Evolutionary conservation across 2,888 invertebrate species (phyloP).

Genomic region (Lordiphosa fenestrarum): DNA sequence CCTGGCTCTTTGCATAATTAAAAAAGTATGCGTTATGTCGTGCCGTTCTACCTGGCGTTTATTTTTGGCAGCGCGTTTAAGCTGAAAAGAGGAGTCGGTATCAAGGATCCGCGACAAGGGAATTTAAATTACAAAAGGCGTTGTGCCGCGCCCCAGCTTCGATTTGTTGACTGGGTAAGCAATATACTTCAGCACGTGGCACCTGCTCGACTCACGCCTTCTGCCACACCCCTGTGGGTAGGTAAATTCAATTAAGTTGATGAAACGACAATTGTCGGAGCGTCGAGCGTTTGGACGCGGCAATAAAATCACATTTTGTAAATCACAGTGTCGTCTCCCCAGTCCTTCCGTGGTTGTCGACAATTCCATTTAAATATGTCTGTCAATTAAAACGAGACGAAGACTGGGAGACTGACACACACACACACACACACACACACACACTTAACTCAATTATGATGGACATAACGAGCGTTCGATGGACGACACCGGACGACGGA

Average conservation of each 20-base stretch:
- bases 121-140: slow-evolving; percentile 36
- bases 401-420: not conserved
- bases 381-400: slow-evolving; percentile 48
- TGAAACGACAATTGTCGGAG: slow-evolving; percentile 61
- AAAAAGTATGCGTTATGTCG: slow-evolving; percentile 64
- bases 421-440: slow-evolving; percentile 4
- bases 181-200: slow-evolving; percentile 35
- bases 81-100: slow-evolving; percentile 13
- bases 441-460: slow-evolving; percentile 36
- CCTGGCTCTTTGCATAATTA: slow-evolving; percentile 64
- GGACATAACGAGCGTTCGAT: slow-evolving; percentile 39
- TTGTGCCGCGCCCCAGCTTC: slow-evolving; percentile 6
- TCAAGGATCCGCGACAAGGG: slow-evolving; percentile 27
- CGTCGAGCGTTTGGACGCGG: slow-evolving; percentile 21
- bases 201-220: slow-evolving; percentile 9
- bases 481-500: not conserved
- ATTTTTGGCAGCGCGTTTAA: slow-evolving; percentile 10
- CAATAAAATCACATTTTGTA: slow-evolving; percentile 41
- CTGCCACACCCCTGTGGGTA: slow-evolving; percentile 8
- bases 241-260: slow-evolving; percentile 65
- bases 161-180: slow-evolving; percentile 25
- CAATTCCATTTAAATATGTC: slow-evolving; percentile 45
- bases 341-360: slow-evolving; percentile 15
- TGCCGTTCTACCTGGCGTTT: slow-evolving; percentile 29
- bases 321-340: slow-evolving; percentile 30